Evolutionary conservation across 2,797 vertebrate genomes (phyloP), one percentile per base, ranked within the genome.

Genomic region (Rhinatrema bivittatum): DNA sequence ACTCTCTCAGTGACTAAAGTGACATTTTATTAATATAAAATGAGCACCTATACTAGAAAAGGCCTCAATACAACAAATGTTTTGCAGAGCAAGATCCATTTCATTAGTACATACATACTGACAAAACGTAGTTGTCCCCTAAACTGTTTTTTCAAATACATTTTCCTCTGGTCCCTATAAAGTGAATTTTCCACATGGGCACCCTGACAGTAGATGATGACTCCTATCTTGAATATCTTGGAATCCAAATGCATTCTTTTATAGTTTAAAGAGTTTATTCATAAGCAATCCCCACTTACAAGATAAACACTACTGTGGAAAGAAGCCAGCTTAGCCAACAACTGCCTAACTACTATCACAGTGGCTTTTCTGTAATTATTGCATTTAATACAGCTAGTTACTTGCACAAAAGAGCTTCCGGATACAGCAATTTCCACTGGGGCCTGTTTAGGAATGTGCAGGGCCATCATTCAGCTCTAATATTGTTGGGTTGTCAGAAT

Each of bases 401-500:
- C 64, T 70, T 56, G 55, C 62, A 81, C 80, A 84, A 84, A 85
- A 72, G 70, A 61, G 50, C 64, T 78, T 79, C 77, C 56, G 65
- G 77, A 78, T 73, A 46, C 55, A 78, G 71, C 71, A 78, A 71
- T 85, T 81, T 84, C 74, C 70, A 81, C 2, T 10, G 56, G 74
- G 53, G 65, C 59, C 62, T 82, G 75, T 80, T 80, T 74, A 78
- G 77, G 73, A 83, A 80, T 62, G 74, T 54, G 40, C 62, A 64
- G 70, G 68, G 64, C 73, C 77, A 82, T 85, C 72, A 81, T 82
- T 83, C 79, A 79, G 72, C 64, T 70, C 65, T 65, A 74, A 79
- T 84, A 79, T 82, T 81, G 74, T 81, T 75, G 65, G 57, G 66
- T 76, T 84, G 79, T 82, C 81, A 85, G 67, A 85, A 76, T 38